Evolutionary conservation across 1,140 invertebrate species (phyloP).

Genomic region (Eriosoma lanigerum): DNA sequence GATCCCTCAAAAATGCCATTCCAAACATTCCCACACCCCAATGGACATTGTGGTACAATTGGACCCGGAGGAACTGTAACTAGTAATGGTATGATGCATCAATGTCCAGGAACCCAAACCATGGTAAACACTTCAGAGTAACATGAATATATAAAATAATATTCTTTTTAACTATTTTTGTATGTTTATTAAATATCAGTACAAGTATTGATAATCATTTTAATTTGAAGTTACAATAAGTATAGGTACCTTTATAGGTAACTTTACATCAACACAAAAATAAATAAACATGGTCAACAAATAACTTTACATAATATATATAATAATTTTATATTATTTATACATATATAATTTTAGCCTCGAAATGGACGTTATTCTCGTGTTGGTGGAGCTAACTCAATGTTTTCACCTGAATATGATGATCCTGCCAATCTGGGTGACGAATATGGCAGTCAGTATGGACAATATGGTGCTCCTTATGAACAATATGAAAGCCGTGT

Average conservation of each 20-base stretch:
- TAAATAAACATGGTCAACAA: no score
- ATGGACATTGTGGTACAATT: slow-evolving; percentile 74
- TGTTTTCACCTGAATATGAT: slow-evolving; percentile 76
- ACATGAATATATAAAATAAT: not conserved
- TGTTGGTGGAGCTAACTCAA: slow-evolving; percentile 60
- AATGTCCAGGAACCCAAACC: slow-evolving; percentile 80
- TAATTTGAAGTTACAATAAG: no score
- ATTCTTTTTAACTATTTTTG: not conserved
- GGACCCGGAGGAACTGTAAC: slow-evolving; percentile 68
- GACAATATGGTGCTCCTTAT: slow-evolving; percentile 77
- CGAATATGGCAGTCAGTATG: slow-evolving; percentile 82
- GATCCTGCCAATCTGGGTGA: slow-evolving; percentile 88
- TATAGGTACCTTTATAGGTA: no score
- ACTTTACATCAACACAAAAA: no score
- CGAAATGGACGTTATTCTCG: slow-evolving; percentile 75
- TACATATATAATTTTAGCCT: slow-evolving; percentile 61
- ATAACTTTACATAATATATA: no score
- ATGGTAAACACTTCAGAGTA: slow-evolving; percentile 64
- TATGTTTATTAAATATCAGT: not conserved
- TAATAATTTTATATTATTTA: slow-evolving; percentile 7
- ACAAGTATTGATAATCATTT: not conserved
- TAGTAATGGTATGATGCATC: slow-evolving; percentile 70
- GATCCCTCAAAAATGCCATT: slow-evolving; percentile 84
- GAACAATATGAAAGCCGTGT: slow-evolving; percentile 83
- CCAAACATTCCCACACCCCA: slow-evolving; percentile 85